Evolutionary conservation across 2,888 invertebrate genomes (phyloP).

Genomic region (Camponotus fellah): DNA sequence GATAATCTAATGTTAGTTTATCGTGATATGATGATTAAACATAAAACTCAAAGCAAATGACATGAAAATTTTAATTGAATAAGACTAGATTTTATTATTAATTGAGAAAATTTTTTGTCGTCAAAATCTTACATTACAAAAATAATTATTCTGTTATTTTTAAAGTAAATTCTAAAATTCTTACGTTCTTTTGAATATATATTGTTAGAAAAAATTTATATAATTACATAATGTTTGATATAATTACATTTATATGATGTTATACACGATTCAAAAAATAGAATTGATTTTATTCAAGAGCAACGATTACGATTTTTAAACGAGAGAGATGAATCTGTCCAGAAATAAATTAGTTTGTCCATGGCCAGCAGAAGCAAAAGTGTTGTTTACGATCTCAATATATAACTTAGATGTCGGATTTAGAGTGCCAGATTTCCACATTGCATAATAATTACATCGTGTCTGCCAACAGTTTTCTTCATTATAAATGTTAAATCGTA

Average conservation of each 20-base stretch:
- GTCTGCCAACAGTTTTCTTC: constrained; percentile 48
- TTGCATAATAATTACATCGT: constrained; percentile 37
- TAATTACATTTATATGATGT: neutral
- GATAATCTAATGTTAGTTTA: neutral
- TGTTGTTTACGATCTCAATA: constrained; percentile 57
- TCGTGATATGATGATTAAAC: neutral
- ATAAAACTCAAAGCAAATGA: neutral
- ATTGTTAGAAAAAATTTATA: neutral
- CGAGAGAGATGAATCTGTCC: constrained; percentile 35
- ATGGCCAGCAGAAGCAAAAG: constrained; percentile 22
- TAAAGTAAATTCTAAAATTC: neutral
- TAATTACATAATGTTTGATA: neutral
- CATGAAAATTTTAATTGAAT: neutral
- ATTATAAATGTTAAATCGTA: neutral
- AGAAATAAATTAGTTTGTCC: constrained; percentile 61
- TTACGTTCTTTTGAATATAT: neutral
- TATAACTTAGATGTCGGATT: constrained; percentile 44
- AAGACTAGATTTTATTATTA: constrained; percentile 3
- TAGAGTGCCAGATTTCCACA: constrained; percentile 44
- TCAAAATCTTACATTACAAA: neutral
- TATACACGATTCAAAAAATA: neutral
- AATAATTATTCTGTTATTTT: neutral
- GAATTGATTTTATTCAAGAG: constrained; percentile 29
- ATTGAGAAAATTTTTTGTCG: neutral
- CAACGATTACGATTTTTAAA: neutral